Base-by-base conservation (phyloP, 2,888 invertebrate genomes). In the Rotaria macrura region DNA sequence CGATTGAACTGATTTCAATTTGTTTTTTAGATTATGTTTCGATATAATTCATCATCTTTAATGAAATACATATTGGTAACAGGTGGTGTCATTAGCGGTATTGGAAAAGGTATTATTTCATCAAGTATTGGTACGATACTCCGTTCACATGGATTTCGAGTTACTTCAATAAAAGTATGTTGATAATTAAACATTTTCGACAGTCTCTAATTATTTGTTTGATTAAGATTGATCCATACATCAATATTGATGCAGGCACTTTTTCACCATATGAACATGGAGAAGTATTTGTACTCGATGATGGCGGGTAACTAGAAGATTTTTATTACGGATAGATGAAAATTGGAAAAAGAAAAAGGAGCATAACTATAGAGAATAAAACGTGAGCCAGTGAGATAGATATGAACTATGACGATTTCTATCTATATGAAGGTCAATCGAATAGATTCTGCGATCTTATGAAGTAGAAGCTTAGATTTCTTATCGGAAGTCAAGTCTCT, bases 211-310 rank as follows among this genome's bases (percentile, higher is more conserved):
- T 17, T 17, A 49, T 49, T 49, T 49, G 6, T 25, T 54, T 29
- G 1, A 29, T 57, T 57, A 14, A 65, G 65, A 99, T 99, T 90
- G 99, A 99, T 91, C 99, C 99, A 0, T 99, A 99, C 90, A 96
- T 99, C 88, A 99, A 99, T 92, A 96, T 99, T 87, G 99, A 99
- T 91, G 98, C 98, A 87, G 98, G 98, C 87, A 98, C 98, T 40
- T 99, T 99, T 92, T 97, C 97, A 20, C 98, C 98, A 0, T 98
- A 96, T 90, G 98, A 99, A 90, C 98, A 99, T 91, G 98, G 98
- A 96, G 93, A 93, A 93, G 90, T 86, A 49, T 85, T 86, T 87
- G 86, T 83, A 65, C 72, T 86, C 40, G 86, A 86, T 29, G 86
- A 86, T 86, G 86, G 86, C 29, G 86, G 65, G 65, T 65, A 65